These are phyloP conservation scores for Gadus macrocephalus DNA, from an alignment of 2,113 vertebrate genomes.

Conservation along the genomic window DNA sequence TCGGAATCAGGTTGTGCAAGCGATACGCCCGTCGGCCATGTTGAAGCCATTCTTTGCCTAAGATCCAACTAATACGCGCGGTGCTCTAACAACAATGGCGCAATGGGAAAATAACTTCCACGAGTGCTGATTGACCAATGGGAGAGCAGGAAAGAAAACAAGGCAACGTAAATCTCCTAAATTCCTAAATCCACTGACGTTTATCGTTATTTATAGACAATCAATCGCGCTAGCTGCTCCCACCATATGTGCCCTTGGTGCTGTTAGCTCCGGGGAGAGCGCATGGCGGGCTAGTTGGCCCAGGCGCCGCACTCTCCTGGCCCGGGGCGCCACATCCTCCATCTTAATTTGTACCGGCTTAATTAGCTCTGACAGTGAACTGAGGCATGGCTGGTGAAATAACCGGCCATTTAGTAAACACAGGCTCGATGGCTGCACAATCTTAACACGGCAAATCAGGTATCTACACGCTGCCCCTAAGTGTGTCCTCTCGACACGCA, in stretches of 20 bases:
- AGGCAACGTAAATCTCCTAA: too few relatives aligned
- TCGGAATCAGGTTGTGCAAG: not conserved
- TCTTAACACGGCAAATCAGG: slow-evolving; percentile 42
- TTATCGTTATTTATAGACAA: slow-evolving; percentile 21
- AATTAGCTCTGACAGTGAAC: slow-evolving; percentile 68
- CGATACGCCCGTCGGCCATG: too few relatives aligned
- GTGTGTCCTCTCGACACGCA: slow-evolving; percentile 36
- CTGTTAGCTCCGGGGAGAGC: slow-evolving; percentile 21
- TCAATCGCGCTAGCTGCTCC: slow-evolving; percentile 20
- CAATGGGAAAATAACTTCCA: too few relatives aligned
- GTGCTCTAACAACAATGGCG: too few relatives aligned
- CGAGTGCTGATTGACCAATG: too few relatives aligned
- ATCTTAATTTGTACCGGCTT: slow-evolving; percentile 65
- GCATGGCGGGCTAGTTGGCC: slow-evolving; percentile 44
- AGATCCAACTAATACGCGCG: too few relatives aligned
- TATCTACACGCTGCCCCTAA: slow-evolving; percentile 15
- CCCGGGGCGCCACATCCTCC: slow-evolving; percentile 51
- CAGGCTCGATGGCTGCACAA: slow-evolving; percentile 47
- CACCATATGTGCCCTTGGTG: slow-evolving; percentile 33
- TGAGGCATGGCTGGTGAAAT: slow-evolving; percentile 59
- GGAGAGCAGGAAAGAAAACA: too few relatives aligned
- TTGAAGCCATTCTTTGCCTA: too few relatives aligned
- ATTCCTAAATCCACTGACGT: not conserved
- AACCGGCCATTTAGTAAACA: slow-evolving; percentile 56
- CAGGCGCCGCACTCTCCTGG: slow-evolving; percentile 41